phyloP scores from a whole-genome alignment of 2,888 invertebrate genomes.

The Gisinianus flammeolus region DNA sequence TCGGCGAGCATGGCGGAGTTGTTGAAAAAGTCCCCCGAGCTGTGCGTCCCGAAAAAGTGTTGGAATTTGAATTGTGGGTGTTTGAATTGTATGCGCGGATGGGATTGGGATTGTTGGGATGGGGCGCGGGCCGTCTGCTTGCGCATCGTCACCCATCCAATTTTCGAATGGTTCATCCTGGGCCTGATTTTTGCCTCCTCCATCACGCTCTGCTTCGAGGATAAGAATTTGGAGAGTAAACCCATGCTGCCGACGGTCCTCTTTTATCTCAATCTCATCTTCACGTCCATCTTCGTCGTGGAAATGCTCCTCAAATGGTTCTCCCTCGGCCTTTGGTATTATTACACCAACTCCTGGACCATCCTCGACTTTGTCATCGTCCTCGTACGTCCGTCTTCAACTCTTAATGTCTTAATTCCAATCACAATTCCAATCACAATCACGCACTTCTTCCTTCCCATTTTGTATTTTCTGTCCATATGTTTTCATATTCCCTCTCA shows the following conservation, averaged over 20 bases:
- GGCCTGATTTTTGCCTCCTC: conserved; percentile 92
- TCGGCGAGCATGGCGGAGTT: too few species aligned
- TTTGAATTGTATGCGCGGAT: conserved; percentile 28
- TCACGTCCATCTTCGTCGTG: conserved; percentile 86
- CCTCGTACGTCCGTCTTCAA: conserved; percentile 92
- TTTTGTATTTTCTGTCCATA: too few species aligned
- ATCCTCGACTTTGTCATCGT: conserved; percentile 94
- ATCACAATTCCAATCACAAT: too few species aligned
- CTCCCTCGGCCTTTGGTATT: conserved; percentile 89
- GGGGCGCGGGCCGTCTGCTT: not conserved
- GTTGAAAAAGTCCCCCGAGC: not conserved
- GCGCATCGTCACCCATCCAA: conserved; percentile 68
- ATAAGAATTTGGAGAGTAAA: conserved; percentile 88
- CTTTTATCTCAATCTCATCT: conserved; percentile 78
- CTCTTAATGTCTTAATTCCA: too few species aligned
- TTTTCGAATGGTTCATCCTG: conserved; percentile 90
- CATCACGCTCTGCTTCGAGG: conserved; percentile 93
- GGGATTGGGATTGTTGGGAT: conserved; percentile 11
- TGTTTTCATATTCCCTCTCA: too few species aligned
- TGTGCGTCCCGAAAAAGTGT: conserved; percentile 50
- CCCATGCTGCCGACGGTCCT: conserved; percentile 6
- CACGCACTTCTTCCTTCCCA: too few species aligned
- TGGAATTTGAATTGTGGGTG: conserved; percentile 50
- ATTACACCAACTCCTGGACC: conserved; percentile 96
- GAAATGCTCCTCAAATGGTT: conserved; percentile 96